A percentile compares a stretch with the other conserved stretches of the same genome.
These are phyloP conservation scores for Acrobasis repandana DNA, from an alignment of 2,888 invertebrate genomes.

Conservation along the genomic window DNA sequence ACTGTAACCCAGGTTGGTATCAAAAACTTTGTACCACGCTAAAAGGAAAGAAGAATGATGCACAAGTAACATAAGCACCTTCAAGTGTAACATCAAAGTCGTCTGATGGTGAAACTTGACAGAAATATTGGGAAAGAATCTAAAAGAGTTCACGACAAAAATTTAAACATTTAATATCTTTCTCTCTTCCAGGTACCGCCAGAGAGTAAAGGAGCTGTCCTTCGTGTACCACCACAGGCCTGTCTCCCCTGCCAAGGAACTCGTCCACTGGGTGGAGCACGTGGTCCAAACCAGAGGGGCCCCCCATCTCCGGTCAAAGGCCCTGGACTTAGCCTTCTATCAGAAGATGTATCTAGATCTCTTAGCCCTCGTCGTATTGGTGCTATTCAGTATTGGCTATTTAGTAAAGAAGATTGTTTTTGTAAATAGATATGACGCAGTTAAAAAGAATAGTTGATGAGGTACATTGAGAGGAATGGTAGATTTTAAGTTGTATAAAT, in stretches of 20 bases:
- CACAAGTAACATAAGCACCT: no score
- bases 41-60: no score
- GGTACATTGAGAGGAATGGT: background rate
- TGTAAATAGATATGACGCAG: background rate
- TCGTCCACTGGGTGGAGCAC: conserved; percentile 54
- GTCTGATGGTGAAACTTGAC: no score
- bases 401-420: background rate
- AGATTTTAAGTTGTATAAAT: background rate
- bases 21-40: no score
- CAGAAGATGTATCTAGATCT: conserved; percentile 53
- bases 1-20: no score
- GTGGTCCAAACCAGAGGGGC: conserved; percentile 50
- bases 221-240: conserved; percentile 50
- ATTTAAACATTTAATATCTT: no score
- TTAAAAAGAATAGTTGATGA: conserved; percentile 7
- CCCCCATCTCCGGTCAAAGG: conserved; percentile 48
- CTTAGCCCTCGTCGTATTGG: conserved; percentile 23
- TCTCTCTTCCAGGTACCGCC: conserved; percentile 40
- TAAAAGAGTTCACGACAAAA: no score
- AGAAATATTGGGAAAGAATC: no score
- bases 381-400: conserved; percentile 2
- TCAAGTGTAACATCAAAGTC: no score
- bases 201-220: conserved; percentile 45
- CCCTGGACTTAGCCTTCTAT: conserved; percentile 47
- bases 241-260: conserved; percentile 42